These are phyloP conservation scores for Acleris cristana DNA, from an alignment of 2,888 invertebrate species.

Conservation along the genomic window DNA sequence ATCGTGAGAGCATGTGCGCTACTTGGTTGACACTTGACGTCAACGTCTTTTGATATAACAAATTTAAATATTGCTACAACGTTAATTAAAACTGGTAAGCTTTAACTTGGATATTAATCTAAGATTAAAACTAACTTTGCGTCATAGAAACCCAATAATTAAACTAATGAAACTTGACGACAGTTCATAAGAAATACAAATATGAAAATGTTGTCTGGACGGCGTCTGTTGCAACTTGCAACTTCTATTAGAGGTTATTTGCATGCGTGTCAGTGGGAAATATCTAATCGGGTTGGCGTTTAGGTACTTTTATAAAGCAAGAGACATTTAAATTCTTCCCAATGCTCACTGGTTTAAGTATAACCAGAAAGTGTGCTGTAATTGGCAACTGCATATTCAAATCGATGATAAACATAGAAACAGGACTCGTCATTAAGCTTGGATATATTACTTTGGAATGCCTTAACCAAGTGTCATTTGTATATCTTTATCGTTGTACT, in stretches of 20 bases:
- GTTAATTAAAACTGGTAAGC: conserved; percentile 7
- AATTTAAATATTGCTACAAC: background rate
- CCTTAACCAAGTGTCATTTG: conserved; percentile 9
- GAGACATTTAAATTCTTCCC: conserved; percentile 10
- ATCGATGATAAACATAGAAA: conserved; percentile 13
- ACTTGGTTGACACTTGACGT: no score
- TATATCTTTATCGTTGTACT: conserved; percentile 5
- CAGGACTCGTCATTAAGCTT: conserved; percentile 19
- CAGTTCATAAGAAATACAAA: conserved; percentile 20
- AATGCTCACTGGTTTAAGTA: conserved; percentile 21
- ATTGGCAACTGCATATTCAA: conserved; percentile 25
- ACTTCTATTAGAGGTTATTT: conserved; percentile 39
- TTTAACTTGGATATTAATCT: conserved; percentile 18
- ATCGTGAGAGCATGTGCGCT: background rate
- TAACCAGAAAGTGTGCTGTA: conserved; percentile 33
- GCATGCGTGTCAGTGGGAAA: conserved; percentile 36
- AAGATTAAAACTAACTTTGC: conserved; percentile 4
- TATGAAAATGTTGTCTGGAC: conserved; percentile 30
- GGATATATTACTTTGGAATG: conserved; percentile 24
- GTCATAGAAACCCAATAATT: conserved; percentile 21
- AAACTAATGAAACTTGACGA: conserved; percentile 22
- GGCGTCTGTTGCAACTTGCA: conserved; percentile 31
- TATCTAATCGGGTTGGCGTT: conserved; percentile 19
- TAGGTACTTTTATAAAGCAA: conserved; percentile 18
- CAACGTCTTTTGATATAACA: no score